phyloP scores from a whole-genome alignment of 2,888 invertebrate genomes.

The Drosophila kanekoi region DNA sequence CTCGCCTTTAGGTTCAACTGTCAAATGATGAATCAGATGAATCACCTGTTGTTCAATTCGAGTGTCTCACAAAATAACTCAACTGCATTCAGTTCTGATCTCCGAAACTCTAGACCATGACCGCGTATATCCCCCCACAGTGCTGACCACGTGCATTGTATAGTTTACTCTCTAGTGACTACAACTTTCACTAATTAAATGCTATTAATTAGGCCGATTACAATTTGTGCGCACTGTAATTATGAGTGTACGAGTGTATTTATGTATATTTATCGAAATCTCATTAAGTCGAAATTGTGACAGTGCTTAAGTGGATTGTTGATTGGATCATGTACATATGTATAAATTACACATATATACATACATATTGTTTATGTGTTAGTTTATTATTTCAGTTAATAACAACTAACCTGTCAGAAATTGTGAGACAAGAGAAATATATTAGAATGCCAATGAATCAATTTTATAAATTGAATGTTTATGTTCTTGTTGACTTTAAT shows the following conservation, averaged over 20 bases:
- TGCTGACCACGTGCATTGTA: not conserved
- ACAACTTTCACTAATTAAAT: slow-evolving; percentile 58
- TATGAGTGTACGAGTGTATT: not conserved
- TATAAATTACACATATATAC: not conserved
- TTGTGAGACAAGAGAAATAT: not conserved
- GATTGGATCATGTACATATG: slow-evolving; percentile 1
- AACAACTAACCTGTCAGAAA: not conserved
- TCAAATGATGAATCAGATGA: slow-evolving; percentile 45
- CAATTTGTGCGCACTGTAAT: slow-evolving; percentile 9
- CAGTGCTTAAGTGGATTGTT: slow-evolving; percentile 12
- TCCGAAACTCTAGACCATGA: slow-evolving; percentile 15
- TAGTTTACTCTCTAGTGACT: slow-evolving; percentile 6
- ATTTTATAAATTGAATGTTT: not conserved
- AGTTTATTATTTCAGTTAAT: slow-evolving; percentile 6
- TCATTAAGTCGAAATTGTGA: slow-evolving; percentile 26
- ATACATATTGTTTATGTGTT: not conserved
- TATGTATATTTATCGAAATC: slow-evolving; percentile 8
- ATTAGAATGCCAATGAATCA: not conserved
- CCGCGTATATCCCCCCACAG: slow-evolving; percentile 1
- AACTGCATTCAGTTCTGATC: slow-evolving; percentile 27
- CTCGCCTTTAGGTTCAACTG: slow-evolving; percentile 51
- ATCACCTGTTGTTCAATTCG: slow-evolving; percentile 51
- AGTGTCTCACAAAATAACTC: slow-evolving; percentile 32
- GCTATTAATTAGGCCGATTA: slow-evolving; percentile 36
- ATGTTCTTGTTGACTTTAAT: not conserved